Evolutionary conservation across 2,888 invertebrate genomes (phyloP), one percentile per base, ranked within the genome.

Genomic region (Asteroscopus sphinx): DNA sequence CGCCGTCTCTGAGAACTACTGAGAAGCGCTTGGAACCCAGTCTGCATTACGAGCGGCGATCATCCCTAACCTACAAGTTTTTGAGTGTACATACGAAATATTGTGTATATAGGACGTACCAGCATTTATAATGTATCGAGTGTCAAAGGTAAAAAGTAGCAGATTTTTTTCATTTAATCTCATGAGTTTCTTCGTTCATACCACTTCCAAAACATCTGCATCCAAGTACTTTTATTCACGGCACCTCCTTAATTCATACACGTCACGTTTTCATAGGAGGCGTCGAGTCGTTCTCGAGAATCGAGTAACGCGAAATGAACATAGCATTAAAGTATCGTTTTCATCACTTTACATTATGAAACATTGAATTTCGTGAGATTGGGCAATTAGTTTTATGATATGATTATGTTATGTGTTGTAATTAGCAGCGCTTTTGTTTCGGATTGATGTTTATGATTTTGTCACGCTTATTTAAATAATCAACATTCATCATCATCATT

Each of bases 211-310:
- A 57, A 37, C 9, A 26, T 45, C 7, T 65, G 80, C 16, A 78
- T 80, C 82, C 25, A 9, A 26, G 77, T 55, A 58, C 62, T 71
- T 81, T 84, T 81, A 83, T 82, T 77, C 83, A 80, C 81, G 76
- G 84, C 68, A 73, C 79, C 85, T 88, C 82, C 86, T 91, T 90
- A 92, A 92, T 91, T 91, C 91, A 92, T 90, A 91, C 91, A 84
- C 82, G 89, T 91, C 92, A 92, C 92, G 92, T 92, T 82, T 85
- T 73, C 77, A 77, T 75, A 77, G 76, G 76, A 86, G 88, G 86
- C 88, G 86, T 83, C 80, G 85, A 82, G 83, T 81, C 80, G 80
- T 86, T 82, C 85, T 78, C 79, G 83, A 73, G 83, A 83, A 89
- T 87, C 86, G 85, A 83, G 86, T 86, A 79, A 81, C 70, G 80